Evolutionary conservation across 2,113 vertebrate genomes (phyloP).

Genomic region (Nanorana parkeri): DNA sequence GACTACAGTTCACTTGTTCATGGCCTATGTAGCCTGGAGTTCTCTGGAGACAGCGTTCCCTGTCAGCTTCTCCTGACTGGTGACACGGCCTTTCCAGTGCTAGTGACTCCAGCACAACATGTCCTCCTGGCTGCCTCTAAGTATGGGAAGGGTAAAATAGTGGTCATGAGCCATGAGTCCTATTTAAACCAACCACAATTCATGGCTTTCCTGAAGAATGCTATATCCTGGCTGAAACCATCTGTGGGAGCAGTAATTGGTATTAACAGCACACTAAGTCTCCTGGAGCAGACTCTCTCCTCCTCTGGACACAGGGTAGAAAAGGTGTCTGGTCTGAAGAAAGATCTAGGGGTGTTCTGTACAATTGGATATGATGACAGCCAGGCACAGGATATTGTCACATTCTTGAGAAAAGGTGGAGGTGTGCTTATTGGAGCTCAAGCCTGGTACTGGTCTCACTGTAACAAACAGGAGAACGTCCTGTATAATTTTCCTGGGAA

Average conservation of each 20-base stretch:
- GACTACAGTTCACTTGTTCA: conserved; percentile 67
- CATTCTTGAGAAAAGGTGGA: conserved; percentile 82
- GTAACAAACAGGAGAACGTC: conserved; percentile 72
- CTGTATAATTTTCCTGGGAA: conserved; percentile 59
- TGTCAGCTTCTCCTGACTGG: conserved; percentile 71
- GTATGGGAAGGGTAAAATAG: conserved; percentile 79
- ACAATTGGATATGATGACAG: conserved; percentile 74
- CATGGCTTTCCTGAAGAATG: conserved; percentile 79
- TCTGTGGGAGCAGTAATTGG: conserved; percentile 68
- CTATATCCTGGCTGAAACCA: conserved; percentile 81
- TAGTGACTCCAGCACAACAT: conserved; percentile 71
- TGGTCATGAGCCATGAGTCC: conserved; percentile 81
- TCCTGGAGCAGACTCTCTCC: conserved; percentile 72
- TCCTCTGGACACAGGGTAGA: conserved; percentile 60
- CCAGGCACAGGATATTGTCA: conserved; percentile 67
- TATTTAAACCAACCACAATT: conserved; percentile 74
- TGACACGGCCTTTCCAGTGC: conserved; percentile 73
- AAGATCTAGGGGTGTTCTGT: conserved; percentile 75
- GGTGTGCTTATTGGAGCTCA: conserved; percentile 86
- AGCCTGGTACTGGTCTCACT: conserved; percentile 80
- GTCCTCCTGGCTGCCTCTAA: conserved; percentile 75
- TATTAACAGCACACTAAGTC: conserved; percentile 66
- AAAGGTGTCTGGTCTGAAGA: conserved; percentile 61
- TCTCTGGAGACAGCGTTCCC: conserved; percentile 60
- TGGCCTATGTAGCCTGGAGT: conserved; percentile 69